Percentiles rank a stretch among this genome's conserved stretches.
phyloP scores from a whole-genome alignment of 2,888 invertebrate species.

The Leuctra nigra region DNA sequence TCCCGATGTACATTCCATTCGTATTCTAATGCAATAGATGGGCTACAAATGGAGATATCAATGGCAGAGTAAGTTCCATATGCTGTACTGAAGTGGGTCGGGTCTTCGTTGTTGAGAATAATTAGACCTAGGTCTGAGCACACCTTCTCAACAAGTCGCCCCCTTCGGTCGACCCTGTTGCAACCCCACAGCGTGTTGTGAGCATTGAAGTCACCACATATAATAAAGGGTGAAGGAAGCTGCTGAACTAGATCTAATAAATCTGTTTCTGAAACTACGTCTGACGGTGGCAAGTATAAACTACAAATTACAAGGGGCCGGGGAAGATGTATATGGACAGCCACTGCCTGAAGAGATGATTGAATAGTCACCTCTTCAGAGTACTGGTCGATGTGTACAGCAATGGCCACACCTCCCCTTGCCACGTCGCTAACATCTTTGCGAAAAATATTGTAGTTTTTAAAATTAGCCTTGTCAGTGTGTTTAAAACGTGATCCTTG shows the following conservation, averaged over 20 bases:
- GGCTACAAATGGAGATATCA: not conserved
- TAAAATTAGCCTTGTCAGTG: not conserved
- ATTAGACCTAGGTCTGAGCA: not conserved
- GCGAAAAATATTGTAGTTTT: not conserved
- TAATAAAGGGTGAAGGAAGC: not conserved
- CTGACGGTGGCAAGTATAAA: not conserved
- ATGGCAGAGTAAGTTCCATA: conserved; percentile 2
- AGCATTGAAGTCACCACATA: conserved; percentile 7
- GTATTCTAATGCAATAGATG: not conserved
- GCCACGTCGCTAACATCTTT: not conserved
- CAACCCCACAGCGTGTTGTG: conserved; percentile 13
- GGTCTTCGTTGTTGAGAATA: not conserved
- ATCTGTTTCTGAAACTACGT: not conserved
- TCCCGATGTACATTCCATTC: not conserved
- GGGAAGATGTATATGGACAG: not conserved
- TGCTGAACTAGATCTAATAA: not conserved
- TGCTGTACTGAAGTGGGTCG: not conserved
- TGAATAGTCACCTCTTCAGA: not conserved
- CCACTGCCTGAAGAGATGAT: conserved; percentile 10
- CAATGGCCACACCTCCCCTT: not conserved
- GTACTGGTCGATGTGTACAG: not conserved
- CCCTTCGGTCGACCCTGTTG: not conserved
- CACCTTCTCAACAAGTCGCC: not conserved
- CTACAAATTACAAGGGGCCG: not conserved
- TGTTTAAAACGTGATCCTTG: not conserved